Conservation (phyloP, 2,797 vertebrate genomes). For the Linurgus olivaceus region DNA sequence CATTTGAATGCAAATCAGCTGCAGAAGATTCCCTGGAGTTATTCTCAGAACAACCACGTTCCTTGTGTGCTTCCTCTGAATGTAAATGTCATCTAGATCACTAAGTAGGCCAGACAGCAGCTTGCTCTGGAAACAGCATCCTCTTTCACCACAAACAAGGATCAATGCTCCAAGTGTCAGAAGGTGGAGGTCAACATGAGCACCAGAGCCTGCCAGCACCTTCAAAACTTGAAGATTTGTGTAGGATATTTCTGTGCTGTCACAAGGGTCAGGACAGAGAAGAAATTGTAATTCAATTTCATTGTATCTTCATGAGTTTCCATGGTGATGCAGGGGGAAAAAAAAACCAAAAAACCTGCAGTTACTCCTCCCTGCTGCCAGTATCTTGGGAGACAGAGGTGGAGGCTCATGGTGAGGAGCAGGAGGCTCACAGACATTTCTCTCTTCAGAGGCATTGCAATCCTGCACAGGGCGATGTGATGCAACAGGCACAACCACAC, state of each 20-base stretch:
- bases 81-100: constrained; percentile 56
- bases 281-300: background rate
- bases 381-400: background rate
- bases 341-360: background rate
- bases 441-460: background rate
- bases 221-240: background rate
- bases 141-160: constrained; percentile 11
- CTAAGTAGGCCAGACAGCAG: constrained; percentile 27
- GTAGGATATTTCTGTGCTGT: background rate
- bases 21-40: constrained; percentile 24
- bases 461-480: background rate
- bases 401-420: background rate
- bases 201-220: background rate
- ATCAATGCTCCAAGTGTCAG: background rate
- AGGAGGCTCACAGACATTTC: background rate
- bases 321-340: background rate
- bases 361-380: background rate
- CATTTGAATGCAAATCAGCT: constrained; percentile 40
- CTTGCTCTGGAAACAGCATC: background rate
- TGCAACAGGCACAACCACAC: background rate
- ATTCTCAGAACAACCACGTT: constrained; percentile 21
- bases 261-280: background rate
- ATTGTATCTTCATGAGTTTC: background rate
- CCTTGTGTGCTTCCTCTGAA: constrained; percentile 32
- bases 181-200: background rate